Percentiles rank a stretch among this genome's conserved stretches.
These are phyloP conservation scores for Yasuhikotakia modesta DNA, from an alignment of 2,797 vertebrate species.

Conservation along the genomic window DNA sequence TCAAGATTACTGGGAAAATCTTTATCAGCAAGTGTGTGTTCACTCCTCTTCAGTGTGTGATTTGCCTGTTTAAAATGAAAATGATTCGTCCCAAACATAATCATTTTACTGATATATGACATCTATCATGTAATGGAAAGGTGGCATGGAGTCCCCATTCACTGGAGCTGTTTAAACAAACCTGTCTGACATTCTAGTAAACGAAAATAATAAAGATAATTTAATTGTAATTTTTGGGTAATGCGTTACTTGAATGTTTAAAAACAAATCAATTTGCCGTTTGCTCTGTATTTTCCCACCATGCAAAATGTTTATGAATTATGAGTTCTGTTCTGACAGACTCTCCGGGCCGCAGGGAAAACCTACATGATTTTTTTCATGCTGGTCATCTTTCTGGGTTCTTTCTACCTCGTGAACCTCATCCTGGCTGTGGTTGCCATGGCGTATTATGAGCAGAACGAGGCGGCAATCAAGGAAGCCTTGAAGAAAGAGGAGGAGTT, in stretches of 20 bases:
- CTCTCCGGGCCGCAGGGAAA: constrained; percentile 91
- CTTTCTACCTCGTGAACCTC: constrained; percentile 94
- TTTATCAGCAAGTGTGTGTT: constrained; percentile 88
- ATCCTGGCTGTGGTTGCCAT: constrained; percentile 98
- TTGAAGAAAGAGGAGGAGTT: constrained; percentile 91
- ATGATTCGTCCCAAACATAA: too few relatives aligned
- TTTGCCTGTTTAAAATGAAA: not conserved
- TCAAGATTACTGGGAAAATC: constrained; percentile 96
- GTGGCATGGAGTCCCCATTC: too few relatives aligned
- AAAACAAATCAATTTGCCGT: not conserved
- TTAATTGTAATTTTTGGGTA: too few relatives aligned
- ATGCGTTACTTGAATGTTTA: not conserved
- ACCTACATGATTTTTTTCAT: constrained; percentile 98
- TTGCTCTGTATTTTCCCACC: not conserved
- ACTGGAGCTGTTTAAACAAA: not conserved
- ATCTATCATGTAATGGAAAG: too few relatives aligned
- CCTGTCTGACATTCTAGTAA: not conserved
- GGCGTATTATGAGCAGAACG: constrained; percentile 98
- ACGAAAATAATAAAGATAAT: not conserved
- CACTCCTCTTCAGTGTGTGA: not conserved
- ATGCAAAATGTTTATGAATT: not conserved
- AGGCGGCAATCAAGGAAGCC: constrained; percentile 87
- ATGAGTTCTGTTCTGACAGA: constrained; percentile 74
- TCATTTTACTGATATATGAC: too few relatives aligned
- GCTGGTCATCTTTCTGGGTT: constrained; percentile 95